Percentiles rank a stretch among this genome's conserved stretches.
phyloP scores from a whole-genome alignment of 2,888 invertebrate genomes.

The Spialia ferax region DNA sequence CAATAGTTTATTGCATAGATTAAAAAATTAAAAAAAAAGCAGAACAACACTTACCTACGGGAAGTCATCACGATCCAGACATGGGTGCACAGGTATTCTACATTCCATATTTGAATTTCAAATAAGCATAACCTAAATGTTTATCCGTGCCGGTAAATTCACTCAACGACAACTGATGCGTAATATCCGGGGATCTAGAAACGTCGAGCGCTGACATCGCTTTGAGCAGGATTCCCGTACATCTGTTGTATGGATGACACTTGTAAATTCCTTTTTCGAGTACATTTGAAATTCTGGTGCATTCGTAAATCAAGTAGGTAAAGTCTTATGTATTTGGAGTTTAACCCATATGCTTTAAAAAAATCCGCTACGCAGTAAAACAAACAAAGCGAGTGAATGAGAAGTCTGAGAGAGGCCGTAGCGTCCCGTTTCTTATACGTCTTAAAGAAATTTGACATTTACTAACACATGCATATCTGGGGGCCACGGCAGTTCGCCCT shows the following conservation, averaged over 20 bases:
- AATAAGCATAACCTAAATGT: neutral
- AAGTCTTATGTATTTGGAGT: neutral
- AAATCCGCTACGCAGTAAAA: no score
- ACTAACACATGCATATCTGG: no score
- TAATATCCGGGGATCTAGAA: slow-evolving; percentile 7
- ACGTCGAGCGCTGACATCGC: neutral
- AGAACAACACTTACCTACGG: no score
- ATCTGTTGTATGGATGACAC: neutral
- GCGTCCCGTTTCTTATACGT: no score
- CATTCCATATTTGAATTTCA: slow-evolving; percentile 4
- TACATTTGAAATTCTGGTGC: slow-evolving; percentile 3
- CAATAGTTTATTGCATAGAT: no score
- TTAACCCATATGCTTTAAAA: no score
- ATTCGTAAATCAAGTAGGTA: neutral
- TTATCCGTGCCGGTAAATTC: slow-evolving; percentile 2
- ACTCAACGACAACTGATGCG: slow-evolving; percentile 11
- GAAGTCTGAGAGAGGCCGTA: no score
- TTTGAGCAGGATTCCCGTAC: neutral
- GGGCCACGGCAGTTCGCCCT: no score
- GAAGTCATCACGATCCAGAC: no score
- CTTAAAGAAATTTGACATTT: no score
- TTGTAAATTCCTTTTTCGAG: neutral
- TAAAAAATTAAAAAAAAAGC: no score
- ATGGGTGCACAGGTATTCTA: neutral
- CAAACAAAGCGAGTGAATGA: no score